These are phyloP conservation scores for Hirtodrosophila confusa DNA, from an alignment of 2,888 invertebrate genomes.

Conservation along the genomic window DNA sequence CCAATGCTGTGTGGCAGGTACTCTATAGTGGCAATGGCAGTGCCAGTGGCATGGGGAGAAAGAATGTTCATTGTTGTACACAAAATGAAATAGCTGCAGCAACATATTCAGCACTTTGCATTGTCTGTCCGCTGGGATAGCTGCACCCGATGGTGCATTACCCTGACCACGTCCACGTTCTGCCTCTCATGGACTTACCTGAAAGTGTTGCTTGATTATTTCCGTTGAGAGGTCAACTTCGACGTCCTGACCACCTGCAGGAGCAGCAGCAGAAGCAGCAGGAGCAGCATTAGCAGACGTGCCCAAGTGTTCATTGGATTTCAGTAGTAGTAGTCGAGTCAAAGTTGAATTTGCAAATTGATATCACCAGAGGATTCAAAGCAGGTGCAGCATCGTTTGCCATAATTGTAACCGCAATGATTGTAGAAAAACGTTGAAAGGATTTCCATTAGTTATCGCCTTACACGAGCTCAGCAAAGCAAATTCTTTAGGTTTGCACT, in stretches of 20 bases:
- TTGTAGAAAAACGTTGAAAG: slow-evolving; percentile 53
- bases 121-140: slow-evolving; percentile 22
- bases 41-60: slow-evolving; percentile 6
- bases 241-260: slow-evolving; percentile 84
- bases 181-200: slow-evolving; percentile 74
- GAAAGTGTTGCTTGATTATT: slow-evolving; percentile 85
- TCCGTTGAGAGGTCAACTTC: slow-evolving; percentile 84
- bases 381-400: slow-evolving; percentile 39
- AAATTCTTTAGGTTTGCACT: slow-evolving; percentile 17
- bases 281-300: slow-evolving; percentile 54
- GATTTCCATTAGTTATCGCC: slow-evolving; percentile 45
- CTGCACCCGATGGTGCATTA: slow-evolving; percentile 9
- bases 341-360: slow-evolving; percentile 36
- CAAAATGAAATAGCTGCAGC: slow-evolving; percentile 37
- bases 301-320: slow-evolving; percentile 72
- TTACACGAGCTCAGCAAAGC: not conserved
- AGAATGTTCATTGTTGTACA: slow-evolving; percentile 51
- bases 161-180: slow-evolving; percentile 12
- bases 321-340: slow-evolving; percentile 19
- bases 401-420: slow-evolving; percentile 30
- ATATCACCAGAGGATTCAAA: slow-evolving; percentile 48
- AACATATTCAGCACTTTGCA: slow-evolving; percentile 48
- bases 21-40: slow-evolving; percentile 86
- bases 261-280: slow-evolving; percentile 13
- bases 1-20: slow-evolving; percentile 94